Conservation (phyloP, 2,888 invertebrate genomes). For the Tiliacea aurago region DNA sequence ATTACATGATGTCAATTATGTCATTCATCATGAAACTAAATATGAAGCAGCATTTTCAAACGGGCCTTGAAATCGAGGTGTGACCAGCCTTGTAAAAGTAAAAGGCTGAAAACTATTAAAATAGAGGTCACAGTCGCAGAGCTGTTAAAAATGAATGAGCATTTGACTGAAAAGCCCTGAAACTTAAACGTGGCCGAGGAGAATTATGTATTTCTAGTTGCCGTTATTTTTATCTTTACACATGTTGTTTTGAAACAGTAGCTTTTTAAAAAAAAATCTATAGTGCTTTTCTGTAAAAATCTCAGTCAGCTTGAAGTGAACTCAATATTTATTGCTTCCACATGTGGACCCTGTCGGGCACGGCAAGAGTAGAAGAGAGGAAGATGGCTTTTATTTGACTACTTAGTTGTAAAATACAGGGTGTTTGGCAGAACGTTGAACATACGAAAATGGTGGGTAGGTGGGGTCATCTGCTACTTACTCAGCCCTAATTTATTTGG, state of each 20-base stretch:
- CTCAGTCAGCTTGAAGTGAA: too few relatives aligned
- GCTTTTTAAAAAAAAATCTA: neutral
- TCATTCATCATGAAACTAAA: conserved; percentile 24
- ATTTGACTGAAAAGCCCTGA: conserved; percentile 33
- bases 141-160: conserved; percentile 24
- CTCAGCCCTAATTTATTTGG: too few relatives aligned
- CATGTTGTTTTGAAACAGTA: neutral
- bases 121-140: conserved; percentile 26
- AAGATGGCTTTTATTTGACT: too few relatives aligned
- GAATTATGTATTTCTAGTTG: conserved; percentile 14
- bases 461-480: too few relatives aligned
- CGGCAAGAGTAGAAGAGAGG: too few relatives aligned
- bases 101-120: conserved; percentile 24
- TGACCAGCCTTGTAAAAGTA: conserved; percentile 23
- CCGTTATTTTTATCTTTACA: conserved; percentile 10
- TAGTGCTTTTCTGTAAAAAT: neutral
- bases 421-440: too few relatives aligned
- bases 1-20: conserved; percentile 41
- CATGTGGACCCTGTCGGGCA: too few relatives aligned
- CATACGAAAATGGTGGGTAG: too few relatives aligned
- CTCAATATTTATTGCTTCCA: too few relatives aligned
- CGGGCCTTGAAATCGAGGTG: conserved; percentile 40
- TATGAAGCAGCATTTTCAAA: conserved; percentile 18
- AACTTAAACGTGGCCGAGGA: neutral
- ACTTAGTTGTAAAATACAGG: too few relatives aligned